Conservation (phyloP, 2,113 vertebrate species). For the Papio anubis region DNA sequence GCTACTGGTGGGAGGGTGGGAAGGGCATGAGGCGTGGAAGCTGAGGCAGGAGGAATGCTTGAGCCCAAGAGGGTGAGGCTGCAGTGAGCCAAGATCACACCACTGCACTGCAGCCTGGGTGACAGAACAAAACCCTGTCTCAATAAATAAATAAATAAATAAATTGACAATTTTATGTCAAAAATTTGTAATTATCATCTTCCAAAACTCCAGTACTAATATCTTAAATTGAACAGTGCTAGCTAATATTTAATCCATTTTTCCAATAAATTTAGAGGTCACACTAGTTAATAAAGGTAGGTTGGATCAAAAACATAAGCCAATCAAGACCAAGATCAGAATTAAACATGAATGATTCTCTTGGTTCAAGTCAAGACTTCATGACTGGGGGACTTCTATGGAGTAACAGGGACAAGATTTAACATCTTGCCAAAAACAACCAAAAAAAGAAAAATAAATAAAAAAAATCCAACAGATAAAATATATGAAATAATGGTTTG, state of each 20-base stretch:
- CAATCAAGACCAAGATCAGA: background rate
- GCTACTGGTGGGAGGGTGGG: too few relatives aligned
- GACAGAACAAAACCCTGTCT: too few relatives aligned
- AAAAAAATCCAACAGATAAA: background rate
- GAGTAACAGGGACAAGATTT: background rate
- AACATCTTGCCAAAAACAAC: background rate
- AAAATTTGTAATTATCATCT: background rate
- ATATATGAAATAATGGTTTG: background rate
- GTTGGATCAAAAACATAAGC: background rate
- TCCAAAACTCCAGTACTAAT: background rate
- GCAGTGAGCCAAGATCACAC: too few relatives aligned
- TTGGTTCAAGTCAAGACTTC: background rate
- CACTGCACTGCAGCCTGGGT: too few relatives aligned
- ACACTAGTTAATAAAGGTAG: background rate
- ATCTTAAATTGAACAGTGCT: background rate
- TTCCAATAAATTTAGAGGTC: background rate
- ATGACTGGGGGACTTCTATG: background rate
- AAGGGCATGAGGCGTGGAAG: too few relatives aligned
- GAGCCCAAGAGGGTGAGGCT: too few relatives aligned
- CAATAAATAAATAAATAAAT: background rate
- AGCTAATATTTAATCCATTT: conserved; percentile 25
- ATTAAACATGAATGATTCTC: background rate
- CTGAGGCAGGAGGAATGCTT: too few relatives aligned
- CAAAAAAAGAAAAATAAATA: background rate
- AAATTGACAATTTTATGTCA: background rate